phyloP scores from a whole-genome alignment of 1,140 invertebrate genomes.

The Tribolium madens region DNA sequence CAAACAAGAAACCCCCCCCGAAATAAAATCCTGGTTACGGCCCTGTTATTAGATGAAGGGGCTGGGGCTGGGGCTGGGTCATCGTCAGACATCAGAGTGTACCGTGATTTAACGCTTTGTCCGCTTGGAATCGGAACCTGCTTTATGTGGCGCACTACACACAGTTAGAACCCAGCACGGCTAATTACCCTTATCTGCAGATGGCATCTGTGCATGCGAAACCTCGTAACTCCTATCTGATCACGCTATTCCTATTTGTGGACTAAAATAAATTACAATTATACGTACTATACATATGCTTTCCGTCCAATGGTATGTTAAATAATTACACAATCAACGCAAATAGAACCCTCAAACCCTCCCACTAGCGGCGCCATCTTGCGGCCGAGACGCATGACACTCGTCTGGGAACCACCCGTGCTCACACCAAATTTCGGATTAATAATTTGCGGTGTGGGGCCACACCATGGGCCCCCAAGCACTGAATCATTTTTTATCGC shows the following conservation, averaged over 20 bases:
- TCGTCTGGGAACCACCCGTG: no score
- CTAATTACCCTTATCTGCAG: slow-evolving; percentile 57
- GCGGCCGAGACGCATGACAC: not conserved
- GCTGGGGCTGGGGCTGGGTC: slow-evolving; percentile 37
- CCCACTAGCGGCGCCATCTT: slow-evolving; percentile 10
- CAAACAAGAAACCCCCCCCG: no score
- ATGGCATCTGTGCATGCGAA: slow-evolving; percentile 57
- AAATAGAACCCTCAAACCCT: slow-evolving; percentile 15
- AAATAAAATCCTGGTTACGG: no score
- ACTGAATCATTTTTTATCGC: slow-evolving; percentile 28
- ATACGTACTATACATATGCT: slow-evolving; percentile 49
- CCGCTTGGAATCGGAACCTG: slow-evolving; percentile 42
- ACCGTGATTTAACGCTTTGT: slow-evolving; percentile 43
- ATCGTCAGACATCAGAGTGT: slow-evolving; percentile 35
- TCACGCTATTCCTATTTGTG: slow-evolving; percentile 58
- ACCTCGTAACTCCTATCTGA: slow-evolving; percentile 57
- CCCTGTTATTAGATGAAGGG: slow-evolving; percentile 40
- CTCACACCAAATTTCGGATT: not conserved
- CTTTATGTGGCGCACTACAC: slow-evolving; percentile 48
- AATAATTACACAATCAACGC: slow-evolving; percentile 43
- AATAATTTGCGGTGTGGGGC: not conserved
- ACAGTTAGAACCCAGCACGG: slow-evolving; percentile 53
- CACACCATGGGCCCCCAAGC: no score
- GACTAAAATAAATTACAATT: slow-evolving; percentile 57
- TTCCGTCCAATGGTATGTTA: slow-evolving; percentile 43